These are phyloP conservation scores for Rhea americana DNA, from an alignment of 2,113 vertebrate species.

Conservation along the genomic window DNA sequence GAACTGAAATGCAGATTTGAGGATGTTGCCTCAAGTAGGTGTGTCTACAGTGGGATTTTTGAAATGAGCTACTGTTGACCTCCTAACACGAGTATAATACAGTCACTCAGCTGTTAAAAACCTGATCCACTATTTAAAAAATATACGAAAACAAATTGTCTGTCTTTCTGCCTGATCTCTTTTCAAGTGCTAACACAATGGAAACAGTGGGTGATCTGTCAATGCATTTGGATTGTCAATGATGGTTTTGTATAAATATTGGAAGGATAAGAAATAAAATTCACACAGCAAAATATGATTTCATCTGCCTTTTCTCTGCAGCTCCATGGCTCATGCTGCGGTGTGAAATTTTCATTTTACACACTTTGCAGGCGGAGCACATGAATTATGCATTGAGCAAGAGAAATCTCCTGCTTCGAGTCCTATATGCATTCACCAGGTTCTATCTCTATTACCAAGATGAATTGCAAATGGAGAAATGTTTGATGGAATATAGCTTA, in stretches of 20 bases:
- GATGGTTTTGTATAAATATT: conserved; percentile 87
- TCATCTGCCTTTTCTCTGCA: conserved; percentile 85
- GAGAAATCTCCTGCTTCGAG: conserved; percentile 99
- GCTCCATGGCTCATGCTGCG: conserved; percentile 91
- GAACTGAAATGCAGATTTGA: conserved; percentile 69
- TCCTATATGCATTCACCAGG: conserved; percentile 94
- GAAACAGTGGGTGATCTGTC: conserved; percentile 85
- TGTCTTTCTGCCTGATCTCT: conserved; percentile 86
- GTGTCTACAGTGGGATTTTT: conserved; percentile 64
- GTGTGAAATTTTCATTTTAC: conserved; percentile 99
- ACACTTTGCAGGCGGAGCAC: conserved; percentile 97
- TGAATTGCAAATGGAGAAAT: conserved; percentile 95
- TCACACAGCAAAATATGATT: conserved; percentile 85
- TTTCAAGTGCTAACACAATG: conserved; percentile 82
- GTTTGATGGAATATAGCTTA: conserved; percentile 90
- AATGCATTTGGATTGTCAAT: conserved; percentile 84
- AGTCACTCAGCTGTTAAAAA: conserved; percentile 81
- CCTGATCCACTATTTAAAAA: conserved; percentile 81
- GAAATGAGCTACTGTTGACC: conserved; percentile 70
- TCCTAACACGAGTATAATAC: conserved; percentile 78
- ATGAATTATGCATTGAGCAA: conserved; percentile 99
- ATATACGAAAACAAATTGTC: conserved; percentile 85
- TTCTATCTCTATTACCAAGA: conserved; percentile 99
- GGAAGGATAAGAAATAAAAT: conserved; percentile 83
- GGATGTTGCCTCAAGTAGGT: conserved; percentile 62